These are phyloP conservation scores for Anolis sagrei DNA, from an alignment of 2,113 vertebrate species.

Conservation along the genomic window DNA sequence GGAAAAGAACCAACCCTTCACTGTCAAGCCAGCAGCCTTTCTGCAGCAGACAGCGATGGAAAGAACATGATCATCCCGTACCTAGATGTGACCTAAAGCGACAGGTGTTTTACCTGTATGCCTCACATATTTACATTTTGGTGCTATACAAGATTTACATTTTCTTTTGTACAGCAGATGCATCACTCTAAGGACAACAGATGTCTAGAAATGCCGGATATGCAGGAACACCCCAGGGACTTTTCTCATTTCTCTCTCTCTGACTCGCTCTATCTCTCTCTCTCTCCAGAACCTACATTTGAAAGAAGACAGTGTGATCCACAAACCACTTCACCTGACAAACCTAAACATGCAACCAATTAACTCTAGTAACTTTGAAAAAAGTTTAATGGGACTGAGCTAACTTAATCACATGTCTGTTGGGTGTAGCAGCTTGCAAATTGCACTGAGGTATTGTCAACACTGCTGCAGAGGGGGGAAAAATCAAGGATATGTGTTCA, in stretches of 20 bases:
- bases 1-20: slow-evolving; percentile 19
- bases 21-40: slow-evolving; percentile 34
- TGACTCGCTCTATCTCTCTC: slow-evolving; percentile 4
- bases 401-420: neutral
- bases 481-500: neutral
- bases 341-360: neutral
- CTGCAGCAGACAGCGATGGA: slow-evolving; percentile 65
- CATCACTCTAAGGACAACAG: slow-evolving; percentile 55
- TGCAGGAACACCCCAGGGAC: slow-evolving; percentile 16
- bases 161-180: slow-evolving; percentile 62
- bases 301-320: slow-evolving; percentile 13
- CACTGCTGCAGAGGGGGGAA: slow-evolving; percentile 1
- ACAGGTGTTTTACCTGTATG: slow-evolving; percentile 45
- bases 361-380: neutral
- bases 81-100: slow-evolving; percentile 49
- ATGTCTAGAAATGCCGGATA: slow-evolving; percentile 59
- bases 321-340: slow-evolving; percentile 3
- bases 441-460: neutral
- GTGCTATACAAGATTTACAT: slow-evolving; percentile 63
- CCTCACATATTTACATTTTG: slow-evolving; percentile 68
- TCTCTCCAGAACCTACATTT: slow-evolving; percentile 48
- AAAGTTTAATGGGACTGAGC: neutral
- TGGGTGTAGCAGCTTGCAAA: neutral
- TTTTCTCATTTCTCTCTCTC: neutral
- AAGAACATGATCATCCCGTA: slow-evolving; percentile 56